These are phyloP conservation scores for Ophiothrix spiculata DNA, from an alignment of 35 echinoderm and acorn worm species.

Conservation along the genomic window DNA sequence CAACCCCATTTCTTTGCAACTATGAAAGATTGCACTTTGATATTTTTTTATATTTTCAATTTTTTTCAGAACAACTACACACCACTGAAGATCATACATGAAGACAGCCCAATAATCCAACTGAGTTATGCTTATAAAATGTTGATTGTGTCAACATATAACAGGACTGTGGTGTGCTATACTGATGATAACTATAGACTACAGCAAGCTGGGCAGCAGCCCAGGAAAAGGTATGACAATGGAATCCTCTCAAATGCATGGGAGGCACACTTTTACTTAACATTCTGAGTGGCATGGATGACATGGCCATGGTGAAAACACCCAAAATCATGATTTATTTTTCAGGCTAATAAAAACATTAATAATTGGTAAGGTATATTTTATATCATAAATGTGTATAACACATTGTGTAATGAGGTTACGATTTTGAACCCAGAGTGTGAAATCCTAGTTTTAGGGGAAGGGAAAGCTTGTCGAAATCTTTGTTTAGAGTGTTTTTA, in stretches of 20 bases:
- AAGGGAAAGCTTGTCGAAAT: too few species aligned
- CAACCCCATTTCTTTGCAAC: background rate
- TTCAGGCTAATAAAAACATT: too few species aligned
- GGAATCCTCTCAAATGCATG: too few species aligned
- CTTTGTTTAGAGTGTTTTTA: too few species aligned
- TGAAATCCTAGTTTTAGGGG: too few species aligned
- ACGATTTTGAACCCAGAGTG: background rate
- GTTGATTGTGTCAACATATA: conserved; percentile 67
- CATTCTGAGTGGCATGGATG: too few species aligned
- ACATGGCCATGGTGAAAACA: too few species aligned
- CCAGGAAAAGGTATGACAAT: conserved; percentile 84
- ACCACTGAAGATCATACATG: conserved; percentile 38
- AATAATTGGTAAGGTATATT: background rate
- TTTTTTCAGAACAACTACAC: conserved; percentile 54
- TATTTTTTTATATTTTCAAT: background rate
- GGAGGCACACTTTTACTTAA: too few species aligned
- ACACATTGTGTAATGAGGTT: background rate
- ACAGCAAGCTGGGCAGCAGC: conserved; percentile 80
- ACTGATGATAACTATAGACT: conserved; percentile 78
- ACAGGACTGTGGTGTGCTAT: conserved; percentile 75
- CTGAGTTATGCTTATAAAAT: conserved; percentile 71
- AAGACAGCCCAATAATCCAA: conserved; percentile 59
- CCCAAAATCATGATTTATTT: too few species aligned
- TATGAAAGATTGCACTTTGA: too few species aligned
- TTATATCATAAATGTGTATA: background rate